Conservation (phyloP, 2,888 invertebrate species). For the Flexamia atlantica region DNA sequence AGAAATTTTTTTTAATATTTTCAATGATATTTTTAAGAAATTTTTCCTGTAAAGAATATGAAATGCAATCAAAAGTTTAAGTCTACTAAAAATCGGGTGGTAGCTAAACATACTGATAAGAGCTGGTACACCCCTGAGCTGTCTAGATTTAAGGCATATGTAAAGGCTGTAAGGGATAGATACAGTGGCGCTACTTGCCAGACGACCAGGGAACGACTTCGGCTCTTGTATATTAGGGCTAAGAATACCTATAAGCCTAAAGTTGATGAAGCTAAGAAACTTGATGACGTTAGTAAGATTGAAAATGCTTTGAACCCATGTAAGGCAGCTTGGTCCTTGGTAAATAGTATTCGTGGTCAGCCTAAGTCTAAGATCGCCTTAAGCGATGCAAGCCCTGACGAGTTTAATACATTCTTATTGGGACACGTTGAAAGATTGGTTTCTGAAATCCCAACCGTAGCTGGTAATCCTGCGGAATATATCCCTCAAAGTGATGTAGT, state of each 20-base stretch:
- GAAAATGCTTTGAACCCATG: not conserved
- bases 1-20: not conserved
- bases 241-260: not conserved
- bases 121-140: not conserved
- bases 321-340: conserved; percentile 3
- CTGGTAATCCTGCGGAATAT: not conserved
- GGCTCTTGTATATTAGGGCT: not conserved
- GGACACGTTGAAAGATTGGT: not conserved
- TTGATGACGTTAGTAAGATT: not conserved
- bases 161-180: no score
- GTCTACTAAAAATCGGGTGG: no score
- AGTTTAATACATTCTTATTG: not conserved
- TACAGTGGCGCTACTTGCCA: not conserved
- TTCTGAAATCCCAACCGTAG: not conserved
- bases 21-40: not conserved
- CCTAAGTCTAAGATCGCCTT: not conserved
- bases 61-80: not conserved
- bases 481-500: not conserved
- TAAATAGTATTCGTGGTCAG: not conserved
- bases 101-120: not conserved
- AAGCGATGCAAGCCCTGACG: not conserved
- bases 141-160: not conserved
- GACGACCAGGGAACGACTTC: not conserved
- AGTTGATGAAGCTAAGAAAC: not conserved
- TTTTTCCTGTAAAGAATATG: not conserved